Conservation (phyloP, 1,140 invertebrate species). For the Cecropterus lyciades region DNA sequence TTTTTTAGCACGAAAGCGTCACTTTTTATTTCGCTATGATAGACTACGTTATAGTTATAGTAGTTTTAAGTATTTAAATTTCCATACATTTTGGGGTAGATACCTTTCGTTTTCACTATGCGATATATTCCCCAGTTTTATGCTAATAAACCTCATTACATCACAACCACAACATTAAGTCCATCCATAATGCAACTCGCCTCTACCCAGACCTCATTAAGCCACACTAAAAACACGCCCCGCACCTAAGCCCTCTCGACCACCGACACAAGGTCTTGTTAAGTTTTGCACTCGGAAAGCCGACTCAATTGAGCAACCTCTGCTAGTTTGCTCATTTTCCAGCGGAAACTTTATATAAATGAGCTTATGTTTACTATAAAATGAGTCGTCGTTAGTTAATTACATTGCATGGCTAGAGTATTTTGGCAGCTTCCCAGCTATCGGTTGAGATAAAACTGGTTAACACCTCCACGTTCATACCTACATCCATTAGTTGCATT, state of each 20-base stretch:
- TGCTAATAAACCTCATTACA: constrained; percentile 6
- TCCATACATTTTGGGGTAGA: too few relatives aligned
- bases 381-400: constrained; percentile 40
- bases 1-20: too few relatives aligned
- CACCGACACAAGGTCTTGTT: constrained; percentile 31
- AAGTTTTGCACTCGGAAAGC: constrained; percentile 33
- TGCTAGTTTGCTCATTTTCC: constrained; percentile 24
- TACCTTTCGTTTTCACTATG: too few relatives aligned
- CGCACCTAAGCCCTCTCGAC: constrained; percentile 25
- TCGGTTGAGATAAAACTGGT: constrained; percentile 23
- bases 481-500: background rate
- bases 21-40: too few relatives aligned
- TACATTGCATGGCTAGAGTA: constrained; percentile 20
- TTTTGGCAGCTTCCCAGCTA: constrained; percentile 39
- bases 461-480: constrained; percentile 9
- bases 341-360: constrained; percentile 18
- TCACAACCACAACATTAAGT: background rate
- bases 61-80: too few relatives aligned
- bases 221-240: constrained; percentile 20
- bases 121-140: background rate
- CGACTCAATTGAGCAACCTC: constrained; percentile 21
- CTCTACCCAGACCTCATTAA: constrained; percentile 31
- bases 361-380: constrained; percentile 38
- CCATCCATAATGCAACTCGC: constrained; percentile 5
- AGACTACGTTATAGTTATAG: too few relatives aligned